Base-by-base conservation (phyloP, 2,113 vertebrate species). In the Megalops atlanticus region DNA sequence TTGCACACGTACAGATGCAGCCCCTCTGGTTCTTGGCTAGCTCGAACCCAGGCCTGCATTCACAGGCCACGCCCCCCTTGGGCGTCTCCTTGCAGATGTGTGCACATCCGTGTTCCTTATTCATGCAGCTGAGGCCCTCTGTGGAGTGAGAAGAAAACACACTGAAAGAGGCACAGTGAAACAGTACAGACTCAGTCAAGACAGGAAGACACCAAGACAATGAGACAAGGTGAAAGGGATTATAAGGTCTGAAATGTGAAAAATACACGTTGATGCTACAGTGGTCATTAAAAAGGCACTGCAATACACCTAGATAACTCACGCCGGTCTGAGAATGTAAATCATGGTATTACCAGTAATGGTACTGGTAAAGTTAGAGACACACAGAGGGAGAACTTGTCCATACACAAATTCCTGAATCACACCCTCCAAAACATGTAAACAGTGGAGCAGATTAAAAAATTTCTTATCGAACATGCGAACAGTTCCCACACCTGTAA, bases 61-160 rank as follows among this genome's bases (percentile, higher is more conserved):
- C 97, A 14, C 97, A 99, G 82, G 96, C 95, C 45, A 96, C 95
- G 31, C 96, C 96, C 79, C 96, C 98, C 89, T 95, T 96, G 8
- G 96, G 96, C 0, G 94, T 95, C 92, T 99, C 97, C 90, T 95
- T 96, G 94, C 98, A 99, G 95, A 99, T 97, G 93, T 98, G 97
- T 80, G 95, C 94, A 84, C 98, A 99, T 89, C 98, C 95, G 0
- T 99, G 98, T 68, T 98, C 96, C 92, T 96, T 98, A 90, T 99
- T 99, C 98, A 99, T 99, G 90, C 98, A 99, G 94, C 94, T 99
- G 94, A 98, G 93, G 81, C 97, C 97, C 94, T 98, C 98, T 99
- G 95, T 81, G 93, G 89, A 73, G 45, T 64, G 83, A 86, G 85
- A 80, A 89, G 87, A 68, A 33, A 80, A n/a, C 43, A 73, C 49